These are phyloP conservation scores for Brachionus asplanchnoidis DNA, from an alignment of 1,140 invertebrate species.

Conservation along the genomic window DNA sequence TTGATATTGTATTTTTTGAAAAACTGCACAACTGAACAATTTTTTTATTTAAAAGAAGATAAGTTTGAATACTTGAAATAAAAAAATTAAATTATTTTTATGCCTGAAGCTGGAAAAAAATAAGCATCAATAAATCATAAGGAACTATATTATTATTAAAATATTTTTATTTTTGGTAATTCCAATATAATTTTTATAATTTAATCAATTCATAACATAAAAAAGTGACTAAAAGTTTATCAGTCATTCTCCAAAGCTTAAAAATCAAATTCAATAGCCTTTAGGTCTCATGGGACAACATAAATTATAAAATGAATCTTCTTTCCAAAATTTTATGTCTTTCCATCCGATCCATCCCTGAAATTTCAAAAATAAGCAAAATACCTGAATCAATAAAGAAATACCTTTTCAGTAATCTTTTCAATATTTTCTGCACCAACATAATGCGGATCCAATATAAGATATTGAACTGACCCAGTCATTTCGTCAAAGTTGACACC, in stretches of 20 bases:
- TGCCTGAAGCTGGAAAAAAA: too few species aligned
- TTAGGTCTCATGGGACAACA: slow-evolving; percentile 35
- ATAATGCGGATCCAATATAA: slow-evolving; percentile 97
- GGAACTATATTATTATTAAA: too few species aligned
- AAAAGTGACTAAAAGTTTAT: too few species aligned
- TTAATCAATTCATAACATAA: too few species aligned
- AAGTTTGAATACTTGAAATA: too few species aligned
- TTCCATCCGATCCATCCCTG: slow-evolving; percentile 37
- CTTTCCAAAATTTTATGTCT: slow-evolving; percentile 17
- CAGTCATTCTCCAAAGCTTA: neutral
- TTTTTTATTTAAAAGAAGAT: too few species aligned
- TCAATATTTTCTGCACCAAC: slow-evolving; percentile 67
- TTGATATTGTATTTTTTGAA: too few species aligned
- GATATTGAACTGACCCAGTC: slow-evolving; percentile 72
- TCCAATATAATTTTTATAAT: too few species aligned
- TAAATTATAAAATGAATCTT: slow-evolving; percentile 37
- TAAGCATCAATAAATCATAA: too few species aligned
- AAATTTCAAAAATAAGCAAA: neutral
- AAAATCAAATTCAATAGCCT: neutral
- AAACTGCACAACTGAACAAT: too few species aligned
- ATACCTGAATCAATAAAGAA: neutral
- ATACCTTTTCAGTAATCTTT: slow-evolving; percentile 58
- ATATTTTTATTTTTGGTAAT: too few species aligned
- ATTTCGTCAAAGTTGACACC: slow-evolving; percentile 79
- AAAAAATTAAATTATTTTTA: too few species aligned